These are phyloP conservation scores for Timandra comae DNA, from an alignment of 2,888 invertebrate genomes.

Conservation along the genomic window DNA sequence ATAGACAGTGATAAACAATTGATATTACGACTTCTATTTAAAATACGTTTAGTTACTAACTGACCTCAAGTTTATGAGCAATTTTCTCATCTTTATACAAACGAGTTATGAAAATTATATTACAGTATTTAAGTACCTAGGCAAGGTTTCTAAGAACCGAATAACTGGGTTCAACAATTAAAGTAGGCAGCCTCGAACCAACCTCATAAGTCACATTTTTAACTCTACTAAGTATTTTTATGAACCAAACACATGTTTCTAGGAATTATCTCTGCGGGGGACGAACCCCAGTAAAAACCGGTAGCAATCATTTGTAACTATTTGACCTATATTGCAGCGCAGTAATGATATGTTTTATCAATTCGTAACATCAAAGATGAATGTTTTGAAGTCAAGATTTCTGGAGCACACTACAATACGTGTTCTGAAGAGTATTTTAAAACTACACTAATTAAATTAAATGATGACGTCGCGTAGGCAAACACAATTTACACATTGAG, in stretches of 20 bases:
- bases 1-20: conserved; percentile 26
- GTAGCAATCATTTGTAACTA: too few relatives aligned
- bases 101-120: too few relatives aligned
- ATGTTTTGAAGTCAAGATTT: not conserved
- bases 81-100: conserved; percentile 25
- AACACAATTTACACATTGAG: conserved; percentile 39
- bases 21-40: conserved; percentile 18
- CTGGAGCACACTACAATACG: conserved; percentile 27
- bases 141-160: too few relatives aligned
- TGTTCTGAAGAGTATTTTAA: conserved; percentile 34
- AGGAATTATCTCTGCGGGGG: conserved; percentile 7
- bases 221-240: conserved; percentile 8
- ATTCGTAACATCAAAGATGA: too few relatives aligned
- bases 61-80: conserved; percentile 34
- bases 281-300: too few relatives aligned
- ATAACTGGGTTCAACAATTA: too few relatives aligned
- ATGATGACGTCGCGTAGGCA: conserved; percentile 54
- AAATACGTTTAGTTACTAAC: conserved; percentile 17
- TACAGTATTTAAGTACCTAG: too few relatives aligned
- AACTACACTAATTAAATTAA: conserved; percentile 57
- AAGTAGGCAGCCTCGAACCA: too few relatives aligned
- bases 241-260: conserved; percentile 15
- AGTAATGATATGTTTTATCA: too few relatives aligned
- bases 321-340: too few relatives aligned
- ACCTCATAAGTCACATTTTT: not conserved